phyloP scores from a whole-genome alignment of 1,140 invertebrate species.

The Eumaeus atala region DNA sequence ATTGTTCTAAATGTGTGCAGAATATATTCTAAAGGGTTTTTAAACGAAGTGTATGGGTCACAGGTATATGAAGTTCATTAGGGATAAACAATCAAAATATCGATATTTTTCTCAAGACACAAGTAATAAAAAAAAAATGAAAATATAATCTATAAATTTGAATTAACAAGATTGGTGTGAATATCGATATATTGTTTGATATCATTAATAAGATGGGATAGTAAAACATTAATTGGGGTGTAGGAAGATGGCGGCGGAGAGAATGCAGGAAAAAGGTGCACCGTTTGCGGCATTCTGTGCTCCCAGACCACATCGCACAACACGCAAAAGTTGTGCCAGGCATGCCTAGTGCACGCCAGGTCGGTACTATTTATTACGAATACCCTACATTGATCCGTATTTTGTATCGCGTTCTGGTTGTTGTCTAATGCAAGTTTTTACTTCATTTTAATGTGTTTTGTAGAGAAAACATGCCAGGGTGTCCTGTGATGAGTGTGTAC shows the following conservation, averaged over 20 bases:
- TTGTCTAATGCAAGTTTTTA: slow-evolving; percentile 7
- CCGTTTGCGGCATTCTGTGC: slow-evolving; percentile 72
- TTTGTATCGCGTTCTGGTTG: not conserved
- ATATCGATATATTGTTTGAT: slow-evolving; percentile 19
- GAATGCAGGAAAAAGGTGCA: slow-evolving; percentile 62
- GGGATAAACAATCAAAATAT: slow-evolving; percentile 9
- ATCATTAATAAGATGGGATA: slow-evolving; percentile 30
- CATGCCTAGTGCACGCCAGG: slow-evolving; percentile 75
- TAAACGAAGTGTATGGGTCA: slow-evolving; percentile 68
- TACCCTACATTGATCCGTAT: slow-evolving; percentile 6
- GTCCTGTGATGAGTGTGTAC: too few relatives aligned
- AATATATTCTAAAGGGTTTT: slow-evolving; percentile 68
- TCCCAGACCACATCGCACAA: slow-evolving; percentile 70
- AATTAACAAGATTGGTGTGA: slow-evolving; percentile 22
- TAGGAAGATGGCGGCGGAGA: slow-evolving; percentile 66
- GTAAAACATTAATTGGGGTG: slow-evolving; percentile 68
- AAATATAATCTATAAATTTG: not conserved
- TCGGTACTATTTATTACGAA: slow-evolving; percentile 47
- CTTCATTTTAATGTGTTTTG: slow-evolving; percentile 11
- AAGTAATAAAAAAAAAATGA: slow-evolving; percentile 5
- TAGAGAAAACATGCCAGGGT: not conserved
- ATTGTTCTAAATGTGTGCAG: slow-evolving; percentile 64
- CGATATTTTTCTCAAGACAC: slow-evolving; percentile 16
- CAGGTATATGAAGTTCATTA: slow-evolving; percentile 25
- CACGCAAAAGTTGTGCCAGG: slow-evolving; percentile 72